phyloP scores from a whole-genome alignment of 2,797 vertebrate genomes.

The Oreochromis mossambicus region DNA sequence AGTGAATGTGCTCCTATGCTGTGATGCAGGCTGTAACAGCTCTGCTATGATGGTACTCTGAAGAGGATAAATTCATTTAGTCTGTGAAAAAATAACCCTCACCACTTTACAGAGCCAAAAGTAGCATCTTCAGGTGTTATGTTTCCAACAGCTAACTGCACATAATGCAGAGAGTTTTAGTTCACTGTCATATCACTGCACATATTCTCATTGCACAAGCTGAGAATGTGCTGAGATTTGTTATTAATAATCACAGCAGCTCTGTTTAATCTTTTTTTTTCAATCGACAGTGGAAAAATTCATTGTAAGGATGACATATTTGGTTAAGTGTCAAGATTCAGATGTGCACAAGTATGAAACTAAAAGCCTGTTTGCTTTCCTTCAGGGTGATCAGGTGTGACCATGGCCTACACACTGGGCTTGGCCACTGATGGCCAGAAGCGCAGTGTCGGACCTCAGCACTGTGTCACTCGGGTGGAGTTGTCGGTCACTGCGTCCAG shows the following conservation, averaged over 20 bases:
- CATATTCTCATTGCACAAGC: background rate
- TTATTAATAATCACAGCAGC: background rate
- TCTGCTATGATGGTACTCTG: background rate
- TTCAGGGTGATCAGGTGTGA: conserved; percentile 67
- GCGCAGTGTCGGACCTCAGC: conserved; percentile 78
- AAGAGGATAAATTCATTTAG: background rate
- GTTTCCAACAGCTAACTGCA: background rate
- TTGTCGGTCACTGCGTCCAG: conserved; percentile 86
- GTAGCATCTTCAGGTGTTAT: background rate
- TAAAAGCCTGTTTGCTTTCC: background rate
- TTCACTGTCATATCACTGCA: background rate
- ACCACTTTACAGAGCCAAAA: background rate
- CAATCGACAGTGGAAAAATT: background rate
- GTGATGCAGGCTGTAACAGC: background rate
- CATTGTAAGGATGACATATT: background rate
- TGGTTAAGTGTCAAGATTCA: background rate
- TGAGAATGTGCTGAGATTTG: background rate
- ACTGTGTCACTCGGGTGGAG: conserved; percentile 91
- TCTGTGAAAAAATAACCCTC: background rate
- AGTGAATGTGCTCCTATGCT: background rate
- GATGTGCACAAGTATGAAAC: background rate
- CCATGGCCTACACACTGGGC: conserved; percentile 87
- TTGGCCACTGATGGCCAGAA: conserved; percentile 51
- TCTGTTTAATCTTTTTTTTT: background rate
- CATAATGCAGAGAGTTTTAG: background rate